phyloP scores from a whole-genome alignment of 1,140 invertebrate genomes.

The Chrysomallon squamiferum region DNA sequence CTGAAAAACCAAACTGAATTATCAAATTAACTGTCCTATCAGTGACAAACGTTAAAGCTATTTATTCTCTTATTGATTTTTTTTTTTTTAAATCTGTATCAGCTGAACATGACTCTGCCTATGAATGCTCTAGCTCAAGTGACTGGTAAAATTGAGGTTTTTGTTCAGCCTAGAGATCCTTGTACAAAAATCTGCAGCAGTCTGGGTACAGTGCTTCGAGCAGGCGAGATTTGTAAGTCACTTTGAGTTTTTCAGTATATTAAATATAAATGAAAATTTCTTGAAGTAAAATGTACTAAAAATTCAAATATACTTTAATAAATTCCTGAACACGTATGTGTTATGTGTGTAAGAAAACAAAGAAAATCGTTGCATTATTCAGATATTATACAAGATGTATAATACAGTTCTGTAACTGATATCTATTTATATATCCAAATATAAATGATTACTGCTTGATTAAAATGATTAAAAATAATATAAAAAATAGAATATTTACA shows the following conservation, averaged over 20 bases:
- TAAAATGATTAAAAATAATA: no score
- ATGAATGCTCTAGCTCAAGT: conserved; percentile 78
- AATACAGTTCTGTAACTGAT: not conserved
- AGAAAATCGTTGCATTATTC: not conserved
- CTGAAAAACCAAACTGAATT: not conserved
- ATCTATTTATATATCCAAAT: no score
- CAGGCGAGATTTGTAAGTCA: conserved; percentile 74
- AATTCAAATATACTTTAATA: not conserved
- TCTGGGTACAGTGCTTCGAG: conserved; percentile 71
- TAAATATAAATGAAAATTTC: not conserved
- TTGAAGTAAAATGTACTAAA: not conserved
- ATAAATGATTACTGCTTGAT: no score
- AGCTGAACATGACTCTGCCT: conserved; percentile 73
- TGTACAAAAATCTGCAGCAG: conserved; percentile 75
- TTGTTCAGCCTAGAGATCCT: conserved; percentile 73
- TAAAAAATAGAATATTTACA: no score
- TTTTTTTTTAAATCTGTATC: conserved; percentile 17
- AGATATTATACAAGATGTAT: not conserved
- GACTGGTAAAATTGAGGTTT: conserved; percentile 72
- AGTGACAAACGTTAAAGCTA: not conserved
- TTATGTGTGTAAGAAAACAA: conserved; percentile 14
- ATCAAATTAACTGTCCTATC: not conserved
- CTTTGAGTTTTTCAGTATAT: conserved; percentile 67
- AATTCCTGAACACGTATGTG: not conserved
- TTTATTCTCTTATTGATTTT: not conserved